Evolutionary conservation across 2,113 vertebrate species (phyloP).

Genomic region (Dissostichus mawsoni): DNA sequence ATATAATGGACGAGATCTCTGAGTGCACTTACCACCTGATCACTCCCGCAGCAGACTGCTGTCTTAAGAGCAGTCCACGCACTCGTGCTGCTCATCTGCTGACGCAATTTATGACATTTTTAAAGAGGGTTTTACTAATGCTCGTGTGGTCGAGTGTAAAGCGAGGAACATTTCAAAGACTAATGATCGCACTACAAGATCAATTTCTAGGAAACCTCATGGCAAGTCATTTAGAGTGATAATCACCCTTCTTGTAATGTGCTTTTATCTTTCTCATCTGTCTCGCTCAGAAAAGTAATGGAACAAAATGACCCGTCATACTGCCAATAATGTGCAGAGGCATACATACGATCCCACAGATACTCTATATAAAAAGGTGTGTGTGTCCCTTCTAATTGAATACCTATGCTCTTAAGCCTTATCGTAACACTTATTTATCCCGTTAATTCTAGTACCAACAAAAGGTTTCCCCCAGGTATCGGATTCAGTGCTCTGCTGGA

Average conservation of each 20-base stretch:
- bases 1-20: constrained; percentile 82
- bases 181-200: constrained; percentile 77
- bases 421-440: constrained; percentile 22
- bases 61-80: constrained; percentile 71
- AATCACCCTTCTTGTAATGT: constrained; percentile 64
- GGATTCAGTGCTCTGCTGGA: constrained; percentile 28
- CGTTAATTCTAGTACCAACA: constrained; percentile 2
- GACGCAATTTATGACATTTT: constrained; percentile 78
- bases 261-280: constrained; percentile 70
- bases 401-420: not conserved
- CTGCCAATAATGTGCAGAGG: not conserved
- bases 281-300: constrained; percentile 17
- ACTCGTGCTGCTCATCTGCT: constrained; percentile 43
- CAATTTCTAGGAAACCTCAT: constrained; percentile 76
- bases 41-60: constrained; percentile 61
- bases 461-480: not conserved
- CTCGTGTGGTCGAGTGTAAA: constrained; percentile 63
- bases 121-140: constrained; percentile 61
- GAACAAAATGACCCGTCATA: constrained; percentile 30
- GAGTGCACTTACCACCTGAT: constrained; percentile 82
- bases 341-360: not conserved
- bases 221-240: constrained; percentile 69
- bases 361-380: not conserved
- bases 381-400: not conserved
- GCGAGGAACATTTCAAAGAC: constrained; percentile 72